Base-by-base conservation (phyloP, 1,140 invertebrate species). In the Drosophila pruinosa region DNA sequence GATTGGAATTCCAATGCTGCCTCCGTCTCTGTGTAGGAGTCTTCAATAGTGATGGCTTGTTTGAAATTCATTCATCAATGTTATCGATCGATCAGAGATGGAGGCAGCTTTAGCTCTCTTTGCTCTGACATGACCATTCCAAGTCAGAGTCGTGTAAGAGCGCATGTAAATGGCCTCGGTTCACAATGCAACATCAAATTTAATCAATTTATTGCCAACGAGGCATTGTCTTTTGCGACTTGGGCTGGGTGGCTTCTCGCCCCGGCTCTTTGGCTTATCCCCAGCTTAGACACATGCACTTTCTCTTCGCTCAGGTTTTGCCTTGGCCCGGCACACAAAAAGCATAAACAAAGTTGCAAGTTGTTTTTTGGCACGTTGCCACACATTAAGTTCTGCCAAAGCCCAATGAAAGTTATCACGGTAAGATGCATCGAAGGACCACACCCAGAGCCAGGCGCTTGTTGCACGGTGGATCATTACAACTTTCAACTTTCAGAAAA, bases 61-160 rank as follows among this genome's bases (percentile, higher is more conserved):
- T 71, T 68, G 81, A 88, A 86, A 86, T 86, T 88, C 82, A 85
- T 86, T 86, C 80, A 86, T 81, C 81, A 86, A 78, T 81, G 77
- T 77, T 86, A 88, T 86, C 81, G 82, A 88, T 86, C 81, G 86
- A 77, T 77, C 70, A 43, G 41, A 52, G n/a, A n/a, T 26, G n/a
- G 12, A 8, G 4, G 19, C n/a, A 5, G 34, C 8, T n/a, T 36
- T 12, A 36, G 34, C 5, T 22, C 19, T 22, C n/a, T n/a, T n/a
- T n/a, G n/a, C n/a, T n/a, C 19, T 28, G 24, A 15, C 48, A 28
- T 53, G 50, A 19, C 15, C 12, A 17, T 19, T 21, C 28, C 17
- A n/a, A n/a, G 15, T 14, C n/a, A 17, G 19, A 47, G 14, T 47
- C 36, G 50, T 43, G 36, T 43, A 53, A 26, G 22, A 53, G 38